Conservation (phyloP, 2,888 invertebrate species). For the Conistra vaccinii region DNA sequence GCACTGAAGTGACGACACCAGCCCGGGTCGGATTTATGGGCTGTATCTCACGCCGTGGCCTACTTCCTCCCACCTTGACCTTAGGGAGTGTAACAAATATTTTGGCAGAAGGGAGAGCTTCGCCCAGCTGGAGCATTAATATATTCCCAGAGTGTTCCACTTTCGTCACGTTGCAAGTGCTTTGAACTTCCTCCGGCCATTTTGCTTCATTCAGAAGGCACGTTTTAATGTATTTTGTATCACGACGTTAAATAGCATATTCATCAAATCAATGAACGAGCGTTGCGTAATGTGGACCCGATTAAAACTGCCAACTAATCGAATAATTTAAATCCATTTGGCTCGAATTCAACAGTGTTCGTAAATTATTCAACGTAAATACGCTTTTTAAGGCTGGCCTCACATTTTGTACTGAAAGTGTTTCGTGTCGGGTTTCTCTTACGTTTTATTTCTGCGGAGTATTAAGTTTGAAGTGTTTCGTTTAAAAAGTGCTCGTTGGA, state of each 20-base stretch:
- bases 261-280: conserved; percentile 62
- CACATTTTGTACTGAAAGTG: conserved; percentile 37
- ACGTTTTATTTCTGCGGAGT: conserved; percentile 44
- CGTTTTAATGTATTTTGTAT: conserved; percentile 34
- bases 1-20: conserved; percentile 59
- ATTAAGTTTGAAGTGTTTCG: conserved; percentile 48
- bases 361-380: conserved; percentile 58
- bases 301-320: conserved; percentile 64
- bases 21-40: conserved; percentile 52
- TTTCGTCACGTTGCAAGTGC: conserved; percentile 55
- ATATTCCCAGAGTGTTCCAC: conserved; percentile 60
- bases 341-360: conserved; percentile 53
- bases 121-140: conserved; percentile 60
- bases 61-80: conserved; percentile 62
- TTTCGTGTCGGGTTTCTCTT: conserved; percentile 26
- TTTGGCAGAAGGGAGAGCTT: conserved; percentile 63
- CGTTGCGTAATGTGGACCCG: conserved; percentile 55
- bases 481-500: conserved; percentile 44
- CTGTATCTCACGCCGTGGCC: conserved; percentile 47
- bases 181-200: conserved; percentile 42
- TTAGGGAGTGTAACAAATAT: conserved; percentile 60
- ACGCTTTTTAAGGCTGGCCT: conserved; percentile 39
- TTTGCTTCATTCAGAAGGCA: conserved; percentile 44
- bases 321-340: conserved; percentile 64
- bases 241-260: conserved; percentile 52